Base-by-base conservation (phyloP, 1,140 invertebrate genomes). In the Camponotus pennsylvanicus region DNA sequence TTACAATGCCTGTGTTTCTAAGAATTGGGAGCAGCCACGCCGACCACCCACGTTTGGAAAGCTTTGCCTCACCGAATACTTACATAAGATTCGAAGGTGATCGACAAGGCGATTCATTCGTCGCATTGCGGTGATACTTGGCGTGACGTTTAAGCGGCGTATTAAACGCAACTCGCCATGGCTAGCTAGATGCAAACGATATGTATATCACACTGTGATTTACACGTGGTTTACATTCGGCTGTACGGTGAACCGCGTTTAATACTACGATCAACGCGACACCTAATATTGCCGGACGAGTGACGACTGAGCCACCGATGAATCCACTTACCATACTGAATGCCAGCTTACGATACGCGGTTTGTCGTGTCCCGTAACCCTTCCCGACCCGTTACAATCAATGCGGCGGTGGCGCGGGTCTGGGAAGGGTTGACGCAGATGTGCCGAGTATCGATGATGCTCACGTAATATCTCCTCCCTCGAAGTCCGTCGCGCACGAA, bases 301-400 rank as follows among this genome's bases (percentile, higher is more conserved):
- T 75, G 37, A 63, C 45, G 13, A 32, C 27, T 15, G 69, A 73
- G 34, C 69, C 67, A 63, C 32, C 55, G 49, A n/a, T 49, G 63
- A 66, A 78, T 69, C 52, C 73, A 67, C 83, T 78, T 78, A 67
- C 34, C 83, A 42, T 64, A 69, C 18, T 59, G 27, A 69, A 77
- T 70, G 27, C 73, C 37, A 64, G 78, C 66, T 80, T 70, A 69
- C 77, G 77, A 80, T 69, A 80, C 77, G 78, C 66, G 66, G 49
- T 80, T 70, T 80, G 78, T 42, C 78, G 78, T 70, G 78, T 80
- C 15, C 49, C 34, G 78, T 55, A 70, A 80, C 66, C 27, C 37
- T 70, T 37, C 78, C 64, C 32, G 49, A 40, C 77, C 78, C 49
- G 49, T 70, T 42, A 59, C 66, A 70, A 80, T 80, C 49, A n/a